These are phyloP conservation scores for Macrophya annulata DNA, from an alignment of 2,888 invertebrate genomes.

Conservation along the genomic window DNA sequence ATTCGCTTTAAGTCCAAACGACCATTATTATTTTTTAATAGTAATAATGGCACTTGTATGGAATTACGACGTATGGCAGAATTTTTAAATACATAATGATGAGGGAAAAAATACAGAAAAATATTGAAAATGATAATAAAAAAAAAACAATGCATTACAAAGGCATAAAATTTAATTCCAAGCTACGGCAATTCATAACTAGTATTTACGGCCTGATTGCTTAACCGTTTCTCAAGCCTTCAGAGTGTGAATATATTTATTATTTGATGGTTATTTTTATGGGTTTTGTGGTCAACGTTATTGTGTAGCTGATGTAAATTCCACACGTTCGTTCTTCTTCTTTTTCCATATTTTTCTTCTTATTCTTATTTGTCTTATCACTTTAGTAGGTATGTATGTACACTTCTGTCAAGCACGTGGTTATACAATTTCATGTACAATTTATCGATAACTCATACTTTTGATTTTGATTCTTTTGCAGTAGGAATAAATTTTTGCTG, in stretches of 20 bases:
- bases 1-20: conserved; percentile 12
- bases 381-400: too few species aligned
- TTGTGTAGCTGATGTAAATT: conserved; percentile 31
- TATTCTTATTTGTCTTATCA: too few species aligned
- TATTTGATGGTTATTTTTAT: conserved; percentile 14
- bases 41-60: background rate
- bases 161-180: conserved; percentile 19
- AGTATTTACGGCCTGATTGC: conserved; percentile 37
- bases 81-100: background rate
- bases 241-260: conserved; percentile 41
- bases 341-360: background rate
- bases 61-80: background rate
- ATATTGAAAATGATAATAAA: background rate
- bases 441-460: conserved; percentile 14
- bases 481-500: background rate
- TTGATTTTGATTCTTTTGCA: conserved; percentile 19
- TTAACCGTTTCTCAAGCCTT: conserved; percentile 4
- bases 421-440: background rate
- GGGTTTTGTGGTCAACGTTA: conserved; percentile 9
- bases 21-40: background rate
- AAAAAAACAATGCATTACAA: background rate
- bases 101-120: background rate
- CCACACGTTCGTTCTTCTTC: background rate
- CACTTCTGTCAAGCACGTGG: conserved; percentile 5
- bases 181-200: conserved; percentile 13